These are phyloP conservation scores for Odocoileus hemionus DNA, from an alignment of 2,113 vertebrate genomes.

Conservation along the genomic window DNA sequence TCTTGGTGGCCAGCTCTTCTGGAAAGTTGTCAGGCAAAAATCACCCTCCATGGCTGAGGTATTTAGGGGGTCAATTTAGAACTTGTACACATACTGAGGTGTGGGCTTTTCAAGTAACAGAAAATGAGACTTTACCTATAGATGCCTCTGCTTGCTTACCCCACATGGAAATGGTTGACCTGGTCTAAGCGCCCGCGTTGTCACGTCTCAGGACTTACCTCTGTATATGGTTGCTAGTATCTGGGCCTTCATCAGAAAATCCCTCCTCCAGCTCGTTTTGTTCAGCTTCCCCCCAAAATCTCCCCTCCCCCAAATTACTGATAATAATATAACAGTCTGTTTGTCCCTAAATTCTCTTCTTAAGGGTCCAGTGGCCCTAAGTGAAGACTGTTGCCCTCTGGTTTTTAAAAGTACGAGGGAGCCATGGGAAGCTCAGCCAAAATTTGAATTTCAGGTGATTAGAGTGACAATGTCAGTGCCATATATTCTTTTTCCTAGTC, in stretches of 20 bases:
- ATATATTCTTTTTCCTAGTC: not conserved
- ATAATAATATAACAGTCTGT: not conserved
- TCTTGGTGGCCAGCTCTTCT: not conserved
- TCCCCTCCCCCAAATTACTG: not conserved
- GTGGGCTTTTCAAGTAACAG: not conserved
- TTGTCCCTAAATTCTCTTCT: not conserved
- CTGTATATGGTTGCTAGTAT: not conserved
- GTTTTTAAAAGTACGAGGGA: not conserved
- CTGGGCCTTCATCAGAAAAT: not conserved
- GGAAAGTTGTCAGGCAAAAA: not conserved
- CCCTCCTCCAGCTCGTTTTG: not conserved
- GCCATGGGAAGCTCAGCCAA: not conserved
- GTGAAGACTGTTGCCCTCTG: not conserved
- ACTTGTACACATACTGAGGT: not conserved
- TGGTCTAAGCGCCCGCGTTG: not conserved
- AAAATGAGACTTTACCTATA: not conserved
- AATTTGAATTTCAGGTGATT: not conserved
- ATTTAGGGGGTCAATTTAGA: not conserved
- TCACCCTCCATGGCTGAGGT: not conserved
- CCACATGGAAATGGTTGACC: accelerated
- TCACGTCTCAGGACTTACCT: not conserved
- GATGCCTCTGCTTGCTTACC: not conserved
- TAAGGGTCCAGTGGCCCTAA: not conserved
- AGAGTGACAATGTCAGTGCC: not conserved
- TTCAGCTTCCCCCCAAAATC: not conserved